Evolutionary conservation across 92 coral and sea anemone genomes (phyloP), one percentile per base, ranked within the genome.

Genomic region (Actinernus sp.): DNA sequence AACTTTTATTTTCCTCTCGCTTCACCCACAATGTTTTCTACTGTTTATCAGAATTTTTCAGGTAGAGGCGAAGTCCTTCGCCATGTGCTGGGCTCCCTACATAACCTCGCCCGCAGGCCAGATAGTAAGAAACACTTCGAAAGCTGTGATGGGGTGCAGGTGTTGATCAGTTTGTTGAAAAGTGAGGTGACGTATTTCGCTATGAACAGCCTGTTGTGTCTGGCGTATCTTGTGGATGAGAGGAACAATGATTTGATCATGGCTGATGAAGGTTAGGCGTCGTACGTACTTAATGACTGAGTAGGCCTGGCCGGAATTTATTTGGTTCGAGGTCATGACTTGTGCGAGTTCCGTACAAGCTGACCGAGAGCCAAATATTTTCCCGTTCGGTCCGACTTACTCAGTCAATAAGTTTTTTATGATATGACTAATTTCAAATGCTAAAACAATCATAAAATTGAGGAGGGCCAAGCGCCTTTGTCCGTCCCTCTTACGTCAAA

Each of bases 191-290:
- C 80, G 10, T 44, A 56, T 7, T 87, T 66, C 61, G 76, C 80
- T 13, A 75, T 72, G 41, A 65, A 85, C 27, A 66, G 84, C 4
- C 71, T 87, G 1, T 68, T 87, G 3, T 43, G 66, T 20, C 31
- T 87, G 31, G 93, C 93, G 2, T 87, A 87, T 37, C 53, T 87
- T 4, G 82, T 87, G 20, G 88, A 87, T 44, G 93, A 87, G 73
- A 63, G 51, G 7, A 87, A 82, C 63, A 87, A 82, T 55, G 80
- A 87, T 30, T 61, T 87, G 11, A 83, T 87, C 26, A 82, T 87
- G 89, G 76, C 89, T 8, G 72, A 74, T 33, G 68, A 76, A 69
- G 93, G 93, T 82, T 69, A 45, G 17, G n/a, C n/a, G n/a, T n/a
- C n/a, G n/a, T n/a, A n/a, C n/a, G n/a, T n/a, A n/a, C n/a, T n/a